Evolutionary conservation across 2,888 invertebrate genomes (phyloP), one percentile per base, ranked within the genome.

Genomic region (Prosopocoilus inquinatus): DNA sequence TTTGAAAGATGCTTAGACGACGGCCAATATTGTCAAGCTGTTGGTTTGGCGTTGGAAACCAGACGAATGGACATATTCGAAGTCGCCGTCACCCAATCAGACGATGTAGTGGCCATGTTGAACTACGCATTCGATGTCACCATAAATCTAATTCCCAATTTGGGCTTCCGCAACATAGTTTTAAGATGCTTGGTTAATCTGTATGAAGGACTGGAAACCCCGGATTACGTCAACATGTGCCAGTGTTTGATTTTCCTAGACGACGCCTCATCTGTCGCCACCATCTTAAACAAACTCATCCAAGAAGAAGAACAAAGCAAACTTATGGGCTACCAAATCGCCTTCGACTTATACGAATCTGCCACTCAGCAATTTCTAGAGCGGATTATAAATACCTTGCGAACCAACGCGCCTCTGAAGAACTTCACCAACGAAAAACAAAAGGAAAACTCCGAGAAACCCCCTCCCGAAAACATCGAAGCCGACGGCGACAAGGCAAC

Each of bases 181-280:
- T 81, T 96, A 34, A 85, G 90, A 11, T 88, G 90, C 28, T 80
- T 96, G 50, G 94, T 96, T 7, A 87, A 85, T 45, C 82, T 96
- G 1, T 96, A 96, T 75, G 83, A 89, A 63, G 89, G 89, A 53
- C 81, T 95, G 28, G 86, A 88, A 33, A 87, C 90, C 13, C 94
- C 96, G 0, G 96, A 96, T 75, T 96, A 94, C 75, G 94, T 96
- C 20, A 95, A 91, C 75, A 94, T 96, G 88, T 94, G 94, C 68
- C 92, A 96, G 79, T 96, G 95, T 73, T 83, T 95, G 52, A 96
- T 96, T 65, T 95, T 94, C 75, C 79, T 96, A 47, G 94, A 96
- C 74, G 94, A 95, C 75, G 91, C 95, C 0, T 77, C 88, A 16
- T 88, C 91, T 39, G 94, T 95, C 1, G 94, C 95, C 13, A 89